Percentiles rank a stretch among this genome's conserved stretches.
These are phyloP conservation scores for Gallinago solitaria DNA, from an alignment of 2,797 vertebrate species.

Conservation along the genomic window DNA sequence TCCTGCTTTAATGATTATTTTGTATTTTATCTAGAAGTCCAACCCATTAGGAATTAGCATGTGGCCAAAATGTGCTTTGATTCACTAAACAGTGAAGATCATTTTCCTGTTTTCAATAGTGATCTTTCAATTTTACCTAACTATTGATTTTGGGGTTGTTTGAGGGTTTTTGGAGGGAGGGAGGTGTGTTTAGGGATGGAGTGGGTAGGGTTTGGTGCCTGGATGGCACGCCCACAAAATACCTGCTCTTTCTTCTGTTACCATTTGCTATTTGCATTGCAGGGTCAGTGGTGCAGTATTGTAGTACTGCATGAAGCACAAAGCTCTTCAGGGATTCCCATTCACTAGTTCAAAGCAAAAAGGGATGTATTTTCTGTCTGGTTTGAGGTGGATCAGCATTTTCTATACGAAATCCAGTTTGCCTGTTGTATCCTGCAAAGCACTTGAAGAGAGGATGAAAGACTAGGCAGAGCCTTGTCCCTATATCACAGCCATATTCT, in stretches of 20 bases:
- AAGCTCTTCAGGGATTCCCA: background rate
- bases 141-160: background rate
- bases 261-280: background rate
- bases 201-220: background rate
- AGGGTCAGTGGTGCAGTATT: background rate
- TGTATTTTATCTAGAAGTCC: background rate
- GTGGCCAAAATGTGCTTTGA: background rate
- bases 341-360: background rate
- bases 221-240: background rate
- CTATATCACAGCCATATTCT: background rate
- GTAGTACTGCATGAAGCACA: background rate
- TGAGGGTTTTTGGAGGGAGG: background rate
- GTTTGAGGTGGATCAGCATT: background rate
- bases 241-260: background rate
- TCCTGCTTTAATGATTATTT: background rate
- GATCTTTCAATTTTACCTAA: background rate
- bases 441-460: background rate
- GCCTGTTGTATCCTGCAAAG: background rate
- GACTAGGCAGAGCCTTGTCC: background rate
- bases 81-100: background rate
- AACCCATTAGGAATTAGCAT: background rate
- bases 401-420: background rate
- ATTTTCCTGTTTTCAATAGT: background rate
- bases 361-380: background rate
- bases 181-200: accelerated